Percentiles rank a stretch among this genome's conserved stretches.
These are phyloP conservation scores for Vulpes ferrilata DNA, from an alignment of 2,113 vertebrate genomes.

Conservation along the genomic window DNA sequence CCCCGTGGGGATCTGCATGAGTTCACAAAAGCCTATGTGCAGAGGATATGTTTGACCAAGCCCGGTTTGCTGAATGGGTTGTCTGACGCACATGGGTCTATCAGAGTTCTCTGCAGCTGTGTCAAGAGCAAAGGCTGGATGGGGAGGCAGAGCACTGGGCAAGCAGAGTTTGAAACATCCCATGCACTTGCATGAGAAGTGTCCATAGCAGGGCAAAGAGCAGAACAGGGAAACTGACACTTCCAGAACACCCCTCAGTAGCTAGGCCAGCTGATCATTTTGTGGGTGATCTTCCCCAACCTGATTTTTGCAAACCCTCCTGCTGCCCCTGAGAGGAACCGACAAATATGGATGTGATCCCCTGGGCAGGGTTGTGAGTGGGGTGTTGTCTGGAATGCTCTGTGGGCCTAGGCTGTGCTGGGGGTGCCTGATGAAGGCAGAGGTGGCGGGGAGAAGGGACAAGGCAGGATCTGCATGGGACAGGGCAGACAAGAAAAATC, in stretches of 20 bases:
- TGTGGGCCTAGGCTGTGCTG: background rate
- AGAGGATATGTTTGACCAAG: background rate
- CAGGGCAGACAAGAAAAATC: background rate
- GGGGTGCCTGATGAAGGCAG: background rate
- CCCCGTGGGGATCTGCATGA: background rate
- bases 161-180: background rate
- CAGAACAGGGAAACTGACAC: background rate
- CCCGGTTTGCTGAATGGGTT: background rate
- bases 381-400: background rate
- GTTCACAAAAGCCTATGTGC: background rate
- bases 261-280: background rate
- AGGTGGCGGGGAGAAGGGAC: background rate
- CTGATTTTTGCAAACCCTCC: background rate
- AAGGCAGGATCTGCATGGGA: accelerated
- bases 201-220: background rate
- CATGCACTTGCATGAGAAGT: background rate
- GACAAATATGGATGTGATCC: background rate
- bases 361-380: background rate
- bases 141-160: too few species aligned
- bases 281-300: background rate
- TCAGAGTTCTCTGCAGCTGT: background rate
- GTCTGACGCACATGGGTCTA: background rate
- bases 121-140: background rate
- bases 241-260: background rate
- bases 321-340: background rate